A percentile compares a stretch with the other conserved stretches of the same genome.
phyloP scores from a whole-genome alignment of 2,888 invertebrate species.

The Lasius platythorax region DNA sequence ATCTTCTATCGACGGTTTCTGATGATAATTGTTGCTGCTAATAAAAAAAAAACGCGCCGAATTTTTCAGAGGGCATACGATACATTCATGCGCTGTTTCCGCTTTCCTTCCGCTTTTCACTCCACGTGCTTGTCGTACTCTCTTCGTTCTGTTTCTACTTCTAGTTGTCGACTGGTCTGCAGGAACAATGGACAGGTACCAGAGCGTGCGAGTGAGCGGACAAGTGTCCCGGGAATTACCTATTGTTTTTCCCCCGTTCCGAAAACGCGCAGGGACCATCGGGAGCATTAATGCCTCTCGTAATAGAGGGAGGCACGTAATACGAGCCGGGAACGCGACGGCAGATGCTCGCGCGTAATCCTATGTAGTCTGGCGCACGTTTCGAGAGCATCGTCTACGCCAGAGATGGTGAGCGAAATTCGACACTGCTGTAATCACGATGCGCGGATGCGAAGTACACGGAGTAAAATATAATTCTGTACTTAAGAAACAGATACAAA shows the following conservation, averaged over 20 bases:
- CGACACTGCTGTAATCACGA: conserved; percentile 15
- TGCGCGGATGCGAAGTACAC: conserved; percentile 20
- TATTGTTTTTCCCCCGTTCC: conserved; percentile 71
- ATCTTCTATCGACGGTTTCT: conserved; percentile 66
- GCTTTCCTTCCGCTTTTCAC: background rate
- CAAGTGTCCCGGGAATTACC: conserved; percentile 75
- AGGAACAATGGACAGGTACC: conserved; percentile 69
- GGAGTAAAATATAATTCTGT: conserved; percentile 10
- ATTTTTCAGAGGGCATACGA: conserved; percentile 46
- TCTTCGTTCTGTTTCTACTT: conserved; percentile 19
- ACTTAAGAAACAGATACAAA: background rate
- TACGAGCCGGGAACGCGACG: conserved; percentile 55
- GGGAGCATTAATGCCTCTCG: conserved; percentile 73
- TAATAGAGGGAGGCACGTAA: conserved; percentile 65
- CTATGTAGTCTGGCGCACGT: conserved; percentile 50
- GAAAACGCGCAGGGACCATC: conserved; percentile 60
- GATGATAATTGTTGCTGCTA: conserved; percentile 72
- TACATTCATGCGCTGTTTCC: background rate
- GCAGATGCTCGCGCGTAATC: conserved; percentile 63
- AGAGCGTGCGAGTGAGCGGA: conserved; percentile 62
- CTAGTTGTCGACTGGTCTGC: conserved; percentile 14
- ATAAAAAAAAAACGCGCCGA: conserved; percentile 66
- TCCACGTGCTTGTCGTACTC: background rate
- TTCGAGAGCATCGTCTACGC: conserved; percentile 37
- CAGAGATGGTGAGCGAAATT: conserved; percentile 39